Conservation (phyloP, 1,140 invertebrate genomes). For the Drosophila simulans region DNA sequence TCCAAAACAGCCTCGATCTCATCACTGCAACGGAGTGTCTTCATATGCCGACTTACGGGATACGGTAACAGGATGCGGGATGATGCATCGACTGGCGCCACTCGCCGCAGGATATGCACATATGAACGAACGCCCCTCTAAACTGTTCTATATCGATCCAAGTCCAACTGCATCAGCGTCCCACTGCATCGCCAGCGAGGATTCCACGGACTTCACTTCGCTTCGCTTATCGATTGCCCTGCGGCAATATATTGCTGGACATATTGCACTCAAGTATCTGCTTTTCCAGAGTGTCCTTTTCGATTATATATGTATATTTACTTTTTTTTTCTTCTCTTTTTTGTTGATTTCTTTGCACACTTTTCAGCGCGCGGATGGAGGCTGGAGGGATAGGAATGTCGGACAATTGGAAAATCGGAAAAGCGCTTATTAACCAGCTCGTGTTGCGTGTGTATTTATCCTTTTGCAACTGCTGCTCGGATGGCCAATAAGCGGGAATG, state of each 20-base stretch:
- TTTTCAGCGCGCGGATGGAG: neutral
- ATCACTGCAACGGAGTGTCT: slow-evolving; percentile 63
- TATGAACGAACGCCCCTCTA: slow-evolving; percentile 56
- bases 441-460: slow-evolving; percentile 58
- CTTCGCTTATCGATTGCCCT: slow-evolving; percentile 26
- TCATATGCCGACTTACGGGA: slow-evolving; percentile 16
- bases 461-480: slow-evolving; percentile 52
- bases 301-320: neutral
- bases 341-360: slow-evolving; percentile 13
- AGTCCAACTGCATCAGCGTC: slow-evolving; percentile 49
- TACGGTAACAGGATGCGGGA: neutral
- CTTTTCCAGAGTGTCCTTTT: neutral
- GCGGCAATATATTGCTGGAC: slow-evolving; percentile 9
- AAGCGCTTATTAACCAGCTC: slow-evolving; percentile 45
- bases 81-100: slow-evolving; percentile 3
- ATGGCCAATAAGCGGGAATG: slow-evolving; percentile 77
- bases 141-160: slow-evolving; percentile 53
- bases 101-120: slow-evolving; percentile 73
- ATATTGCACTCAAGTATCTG: slow-evolving; percentile 20
- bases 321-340: too few species aligned
- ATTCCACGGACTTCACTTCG: slow-evolving; percentile 2
- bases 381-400: slow-evolving; percentile 3
- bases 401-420: slow-evolving; percentile 18
- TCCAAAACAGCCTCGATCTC: slow-evolving; percentile 83
- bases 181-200: slow-evolving; percentile 34